Evolutionary conservation across 1,140 invertebrate genomes (phyloP).

Genomic region (Globodera rostochiensis): DNA sequence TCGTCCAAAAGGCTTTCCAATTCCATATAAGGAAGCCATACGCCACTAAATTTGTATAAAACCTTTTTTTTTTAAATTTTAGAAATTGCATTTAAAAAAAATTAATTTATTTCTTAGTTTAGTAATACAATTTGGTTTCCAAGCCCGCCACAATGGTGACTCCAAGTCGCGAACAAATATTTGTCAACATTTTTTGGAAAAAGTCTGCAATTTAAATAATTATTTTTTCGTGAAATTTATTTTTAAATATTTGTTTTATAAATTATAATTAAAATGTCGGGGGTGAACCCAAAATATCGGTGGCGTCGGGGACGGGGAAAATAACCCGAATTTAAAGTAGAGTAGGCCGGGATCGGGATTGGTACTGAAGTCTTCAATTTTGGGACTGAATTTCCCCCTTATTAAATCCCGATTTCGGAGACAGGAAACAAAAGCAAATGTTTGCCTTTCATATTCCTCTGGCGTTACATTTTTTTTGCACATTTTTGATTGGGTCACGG

Average conservation of each 20-base stretch:
- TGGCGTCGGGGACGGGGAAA: too few species aligned
- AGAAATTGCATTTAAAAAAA: too few species aligned
- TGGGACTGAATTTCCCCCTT: too few species aligned
- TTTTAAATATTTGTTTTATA: background rate
- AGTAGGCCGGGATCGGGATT: too few species aligned
- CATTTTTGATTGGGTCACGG: background rate
- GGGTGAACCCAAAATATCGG: too few species aligned
- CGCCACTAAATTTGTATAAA: slow-evolving; percentile 8
- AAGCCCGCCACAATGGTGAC: background rate
- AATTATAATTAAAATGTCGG: background rate
- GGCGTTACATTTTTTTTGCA: background rate
- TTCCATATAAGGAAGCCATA: slow-evolving; percentile 19
- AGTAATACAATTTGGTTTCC: background rate
- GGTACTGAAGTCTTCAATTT: too few species aligned
- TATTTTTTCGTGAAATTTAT: background rate
- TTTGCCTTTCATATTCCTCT: background rate
- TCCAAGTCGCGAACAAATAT: slow-evolving; percentile 1
- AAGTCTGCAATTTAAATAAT: background rate
- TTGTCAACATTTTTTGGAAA: slow-evolving; percentile 4
- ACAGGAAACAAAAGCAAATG: too few species aligned
- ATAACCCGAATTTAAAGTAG: too few species aligned
- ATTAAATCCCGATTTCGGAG: too few species aligned
- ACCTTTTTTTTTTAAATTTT: background rate
- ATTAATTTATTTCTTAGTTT: too few species aligned
- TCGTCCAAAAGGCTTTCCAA: slow-evolving; percentile 6